Base-by-base conservation (phyloP, 2,797 vertebrate species). In the Manis pentadactyla region DNA sequence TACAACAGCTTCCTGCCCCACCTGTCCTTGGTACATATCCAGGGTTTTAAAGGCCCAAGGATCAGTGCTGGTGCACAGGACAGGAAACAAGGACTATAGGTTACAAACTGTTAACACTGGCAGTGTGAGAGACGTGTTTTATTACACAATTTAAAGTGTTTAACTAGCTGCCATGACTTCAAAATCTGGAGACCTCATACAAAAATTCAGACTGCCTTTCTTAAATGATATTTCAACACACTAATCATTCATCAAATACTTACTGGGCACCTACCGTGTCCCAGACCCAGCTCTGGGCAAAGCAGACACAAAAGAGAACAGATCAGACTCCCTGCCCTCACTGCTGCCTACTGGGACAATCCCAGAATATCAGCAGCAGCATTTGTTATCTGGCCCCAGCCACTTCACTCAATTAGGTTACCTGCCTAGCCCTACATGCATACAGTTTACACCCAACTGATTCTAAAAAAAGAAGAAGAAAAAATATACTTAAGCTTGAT, bases 171-270 rank as follows among this genome's bases (percentile, higher is more conserved):
- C 49, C 77, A 73, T 66, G 39, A 73, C 75, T 81, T 86, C 90
- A 95, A 89, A 92, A 51, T 74, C 85, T 90, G 19, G 73, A 89
- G 29, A 87, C 14, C 18, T 49, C 57, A 68, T 46, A 34, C 29
- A 74, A 73, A 89, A 90, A 90, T 57, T 90, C 55, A 82, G 34
- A 84, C 12, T 69, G 7, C 13, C n/a, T 85, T 90, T 93, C 61
- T 73, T 53, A 83, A 37, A 31, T 49, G 51, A 31, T 39, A 71
- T 95, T 92, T 61, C 42, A 42, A 83, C 29, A 79, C 23, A 88
- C 79, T 79, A 57, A 74, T 59, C 49, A 92, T 55, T 79, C 39
- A 71, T 10, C 46, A 86, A 94, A 74, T 79, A 69, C 15, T 61
- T 74, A 85, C 11, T 68, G 78, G 55, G 19, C 21, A 59, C 29